Conservation (phyloP, 1,140 invertebrate genomes). For the Temnothorax nylanderi region DNA sequence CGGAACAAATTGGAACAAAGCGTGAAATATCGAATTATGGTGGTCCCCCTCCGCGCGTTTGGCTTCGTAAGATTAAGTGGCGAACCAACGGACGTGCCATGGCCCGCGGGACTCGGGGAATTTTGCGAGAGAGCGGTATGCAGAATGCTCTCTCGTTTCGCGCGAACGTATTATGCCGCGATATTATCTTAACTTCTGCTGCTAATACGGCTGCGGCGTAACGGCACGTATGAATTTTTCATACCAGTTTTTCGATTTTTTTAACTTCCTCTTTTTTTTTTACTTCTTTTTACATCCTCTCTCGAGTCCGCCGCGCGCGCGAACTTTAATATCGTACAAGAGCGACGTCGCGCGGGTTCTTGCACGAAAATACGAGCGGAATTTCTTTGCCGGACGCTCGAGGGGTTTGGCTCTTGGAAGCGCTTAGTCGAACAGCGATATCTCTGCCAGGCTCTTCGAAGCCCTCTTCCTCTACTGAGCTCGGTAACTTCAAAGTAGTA, state of each 20-base stretch:
- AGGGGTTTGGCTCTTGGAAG: conserved; percentile 24
- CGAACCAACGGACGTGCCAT: background rate
- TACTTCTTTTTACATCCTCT: background rate
- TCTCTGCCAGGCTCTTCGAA: conserved; percentile 19
- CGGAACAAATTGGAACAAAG: conserved; percentile 27
- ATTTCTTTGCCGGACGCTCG: conserved; percentile 44
- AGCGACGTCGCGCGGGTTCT: conserved; percentile 26
- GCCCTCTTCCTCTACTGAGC: background rate
- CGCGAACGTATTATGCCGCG: conserved; percentile 46
- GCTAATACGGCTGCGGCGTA: conserved; percentile 53
- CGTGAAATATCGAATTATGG: background rate
- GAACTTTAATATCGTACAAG: conserved; percentile 52
- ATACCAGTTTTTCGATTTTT: conserved; percentile 35
- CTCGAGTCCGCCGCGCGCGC: background rate
- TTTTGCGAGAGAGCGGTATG: conserved; percentile 45
- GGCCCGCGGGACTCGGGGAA: conserved; percentile 22
- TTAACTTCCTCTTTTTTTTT: background rate
- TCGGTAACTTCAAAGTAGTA: conserved; percentile 34
- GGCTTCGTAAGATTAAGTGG: conserved; percentile 29
- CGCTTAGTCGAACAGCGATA: conserved; percentile 50
- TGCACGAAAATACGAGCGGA: conserved; percentile 57
- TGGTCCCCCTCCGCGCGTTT: background rate
- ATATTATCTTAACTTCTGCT: conserved; percentile 55
- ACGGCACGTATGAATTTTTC: conserved; percentile 60
- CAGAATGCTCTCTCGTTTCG: conserved; percentile 33